Percentiles rank a stretch among this genome's conserved stretches.
Evolutionary conservation across 2,888 invertebrate genomes (phyloP).

Genomic region (Aphodius granarius): DNA sequence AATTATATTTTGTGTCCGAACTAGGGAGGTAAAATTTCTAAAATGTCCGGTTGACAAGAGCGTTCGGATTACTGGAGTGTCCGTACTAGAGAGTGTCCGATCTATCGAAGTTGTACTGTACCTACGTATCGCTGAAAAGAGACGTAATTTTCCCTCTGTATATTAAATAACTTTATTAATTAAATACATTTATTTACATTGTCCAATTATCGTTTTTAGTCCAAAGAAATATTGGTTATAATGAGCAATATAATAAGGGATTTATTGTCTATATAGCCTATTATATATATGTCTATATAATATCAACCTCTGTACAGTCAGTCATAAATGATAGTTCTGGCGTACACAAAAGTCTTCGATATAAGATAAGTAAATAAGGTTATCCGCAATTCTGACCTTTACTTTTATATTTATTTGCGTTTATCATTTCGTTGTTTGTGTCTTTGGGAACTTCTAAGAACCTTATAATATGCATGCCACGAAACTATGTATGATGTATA

Average conservation of each 20-base stretch:
- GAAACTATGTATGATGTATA: background rate
- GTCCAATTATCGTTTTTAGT: no score
- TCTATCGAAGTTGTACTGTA: no score
- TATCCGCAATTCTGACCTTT: background rate
- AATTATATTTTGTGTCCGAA: no score
- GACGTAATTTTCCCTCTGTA: no score
- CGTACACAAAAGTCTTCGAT: background rate
- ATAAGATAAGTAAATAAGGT: background rate
- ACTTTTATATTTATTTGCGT: background rate
- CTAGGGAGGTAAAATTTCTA: no score
- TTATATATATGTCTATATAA: background rate
- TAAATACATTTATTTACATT: no score
- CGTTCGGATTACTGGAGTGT: no score
- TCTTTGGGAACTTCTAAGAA: background rate
- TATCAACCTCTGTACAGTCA: background rate
- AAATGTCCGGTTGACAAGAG: no score
- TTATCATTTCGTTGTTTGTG: background rate
- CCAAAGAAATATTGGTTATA: background rate
- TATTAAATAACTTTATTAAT: no score
- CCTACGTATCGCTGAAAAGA: no score
- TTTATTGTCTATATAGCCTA: background rate
- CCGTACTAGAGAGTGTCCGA: no score
- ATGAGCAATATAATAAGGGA: background rate
- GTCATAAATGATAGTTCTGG: background rate
- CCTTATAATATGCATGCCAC: background rate